Percentiles rank a stretch among this genome's conserved stretches.
phyloP scores from a whole-genome alignment of 37 sponge, comb jelly and placozoan species.

The Spongilla lacustris region DNA sequence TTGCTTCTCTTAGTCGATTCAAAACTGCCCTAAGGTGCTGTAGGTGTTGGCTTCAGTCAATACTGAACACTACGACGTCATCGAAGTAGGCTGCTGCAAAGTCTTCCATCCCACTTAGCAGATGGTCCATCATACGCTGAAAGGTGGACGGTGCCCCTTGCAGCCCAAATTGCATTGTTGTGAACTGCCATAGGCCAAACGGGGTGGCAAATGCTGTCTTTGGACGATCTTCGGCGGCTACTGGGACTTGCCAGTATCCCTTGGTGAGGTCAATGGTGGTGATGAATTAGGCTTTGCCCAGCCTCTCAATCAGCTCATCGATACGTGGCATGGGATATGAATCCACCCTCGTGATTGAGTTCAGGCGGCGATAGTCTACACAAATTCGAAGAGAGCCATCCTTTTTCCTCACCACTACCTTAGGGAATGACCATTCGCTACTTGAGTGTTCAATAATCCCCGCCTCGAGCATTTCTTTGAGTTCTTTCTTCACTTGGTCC shows the following conservation, averaged over 20 bases:
- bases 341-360: constrained; percentile 18
- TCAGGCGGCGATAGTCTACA: constrained; percentile 7
- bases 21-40: constrained; percentile 12
- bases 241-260: constrained; percentile 12
- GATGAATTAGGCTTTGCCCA: constrained; percentile 5
- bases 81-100: constrained; percentile 17
- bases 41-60: constrained; percentile 22
- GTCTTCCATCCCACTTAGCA: not conserved
- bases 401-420: constrained; percentile 3
- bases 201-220: constrained; percentile 11
- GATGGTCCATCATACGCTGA: constrained; percentile 11
- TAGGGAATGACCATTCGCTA: constrained; percentile 32
- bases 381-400: constrained; percentile 1
- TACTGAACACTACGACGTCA: constrained; percentile 13
- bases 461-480: constrained; percentile 1
- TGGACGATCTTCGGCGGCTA: not conserved
- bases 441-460: constrained; percentile 1
- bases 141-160: not conserved
- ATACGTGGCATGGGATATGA: constrained; percentile 18
- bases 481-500: constrained; percentile 18
- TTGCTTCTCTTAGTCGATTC: not conserved
- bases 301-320: not conserved
- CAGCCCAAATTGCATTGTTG: constrained; percentile 11
- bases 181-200: constrained; percentile 9
- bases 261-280: constrained; percentile 19